Conservation (phyloP, 2,797 vertebrate genomes). For the Aphelocoma californica region DNA sequence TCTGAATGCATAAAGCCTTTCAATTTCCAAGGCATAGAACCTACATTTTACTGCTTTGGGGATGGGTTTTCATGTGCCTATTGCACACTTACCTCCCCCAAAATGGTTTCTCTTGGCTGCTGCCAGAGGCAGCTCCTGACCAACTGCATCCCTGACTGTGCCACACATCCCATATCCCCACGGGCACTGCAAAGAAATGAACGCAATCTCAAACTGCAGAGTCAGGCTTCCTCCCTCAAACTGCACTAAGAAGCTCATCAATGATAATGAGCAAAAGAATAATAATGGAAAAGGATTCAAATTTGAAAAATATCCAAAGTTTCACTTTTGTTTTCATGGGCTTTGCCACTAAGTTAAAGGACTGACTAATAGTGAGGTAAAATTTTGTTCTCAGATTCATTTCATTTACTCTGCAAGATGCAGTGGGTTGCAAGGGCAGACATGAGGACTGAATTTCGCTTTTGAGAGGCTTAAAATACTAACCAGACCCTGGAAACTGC, state of each 20-base stretch:
- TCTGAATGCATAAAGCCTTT: neutral
- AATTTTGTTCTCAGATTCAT: neutral
- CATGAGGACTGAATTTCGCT: neutral
- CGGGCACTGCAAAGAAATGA: neutral
- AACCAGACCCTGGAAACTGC: neutral
- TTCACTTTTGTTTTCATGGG: neutral
- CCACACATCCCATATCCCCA: neutral
- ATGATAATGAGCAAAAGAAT: neutral
- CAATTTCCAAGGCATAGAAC: neutral
- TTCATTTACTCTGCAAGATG: neutral
- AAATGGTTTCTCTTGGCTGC: neutral
- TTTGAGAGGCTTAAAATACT: neutral
- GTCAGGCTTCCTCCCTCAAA: neutral
- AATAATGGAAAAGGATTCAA: neutral
- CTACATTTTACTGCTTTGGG: neutral
- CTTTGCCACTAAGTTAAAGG: neutral
- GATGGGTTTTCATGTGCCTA: neutral
- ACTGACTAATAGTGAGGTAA: neutral
- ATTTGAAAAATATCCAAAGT: neutral
- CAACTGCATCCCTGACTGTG: neutral
- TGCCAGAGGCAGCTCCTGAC: neutral
- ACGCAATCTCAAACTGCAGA: neutral
- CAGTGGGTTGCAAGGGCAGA: neutral
- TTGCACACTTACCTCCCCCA: neutral
- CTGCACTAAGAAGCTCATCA: neutral